These are phyloP conservation scores for Phymastichus coffea DNA, from an alignment of 1,140 invertebrate species.

Conservation along the genomic window DNA sequence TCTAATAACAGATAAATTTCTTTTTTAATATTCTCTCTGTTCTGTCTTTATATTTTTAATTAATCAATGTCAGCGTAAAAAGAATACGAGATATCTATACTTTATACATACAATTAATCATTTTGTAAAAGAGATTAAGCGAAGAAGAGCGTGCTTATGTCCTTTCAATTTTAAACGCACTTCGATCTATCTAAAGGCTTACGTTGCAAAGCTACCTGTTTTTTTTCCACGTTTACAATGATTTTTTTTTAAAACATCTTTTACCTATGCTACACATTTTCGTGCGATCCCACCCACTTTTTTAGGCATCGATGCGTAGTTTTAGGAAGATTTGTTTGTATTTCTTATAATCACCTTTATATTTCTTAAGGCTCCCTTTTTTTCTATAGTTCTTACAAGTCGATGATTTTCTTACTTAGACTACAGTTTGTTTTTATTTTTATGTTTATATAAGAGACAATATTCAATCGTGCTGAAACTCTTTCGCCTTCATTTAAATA, in stretches of 20 bases:
- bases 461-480: slow-evolving; percentile 25
- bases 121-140: slow-evolving; percentile 5
- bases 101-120: slow-evolving; percentile 24
- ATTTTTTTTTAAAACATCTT: slow-evolving; percentile 22
- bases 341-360: slow-evolving; percentile 51
- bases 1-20: slow-evolving; percentile 13
- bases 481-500: slow-evolving; percentile 19
- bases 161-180: slow-evolving; percentile 11
- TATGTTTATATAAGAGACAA: slow-evolving; percentile 38
- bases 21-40: slow-evolving; percentile 16
- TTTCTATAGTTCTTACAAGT: slow-evolving; percentile 47
- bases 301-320: slow-evolving; percentile 46
- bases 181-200: slow-evolving; percentile 17
- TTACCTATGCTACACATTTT: slow-evolving; percentile 30
- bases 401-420: slow-evolving; percentile 47
- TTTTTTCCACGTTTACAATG: slow-evolving; percentile 24
- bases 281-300: slow-evolving; percentile 41
- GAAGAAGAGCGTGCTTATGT: slow-evolving; percentile 18
- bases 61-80: slow-evolving; percentile 26
- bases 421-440: slow-evolving; percentile 52
- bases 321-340: slow-evolving; percentile 50
- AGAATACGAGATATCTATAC: slow-evolving; percentile 17
- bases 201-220: slow-evolving; percentile 14
- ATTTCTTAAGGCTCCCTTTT: slow-evolving; percentile 45
- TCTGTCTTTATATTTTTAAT: slow-evolving; percentile 36